Evolutionary conservation across 1,140 invertebrate species (phyloP), one percentile per base, ranked within the genome.

Genomic region (Trialeurodes vaporariorum): DNA sequence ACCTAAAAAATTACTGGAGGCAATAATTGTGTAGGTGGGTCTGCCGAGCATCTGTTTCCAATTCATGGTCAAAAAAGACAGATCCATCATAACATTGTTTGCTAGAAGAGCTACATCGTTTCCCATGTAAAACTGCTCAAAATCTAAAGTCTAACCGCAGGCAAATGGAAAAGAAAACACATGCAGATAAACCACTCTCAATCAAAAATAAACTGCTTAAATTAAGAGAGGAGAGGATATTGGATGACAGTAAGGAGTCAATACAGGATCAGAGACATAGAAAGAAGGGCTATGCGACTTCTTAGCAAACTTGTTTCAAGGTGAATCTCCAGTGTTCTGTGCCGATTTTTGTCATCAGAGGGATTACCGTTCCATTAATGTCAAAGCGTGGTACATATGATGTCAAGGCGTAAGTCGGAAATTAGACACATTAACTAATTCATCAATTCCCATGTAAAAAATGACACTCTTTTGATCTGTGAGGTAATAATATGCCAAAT

Each of bases 11-110:
- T 86, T 86, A 79, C 87, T 84, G 77, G 87, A 88, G 74, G 87
- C 87, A 77, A 92, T 84, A 77, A 92, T 82, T 71, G 88, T 91
- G 80, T 94, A 86, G 70, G 90, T 92, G 70, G 93, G 93, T 73
- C 93, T 85, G 77, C 93, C 93, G 75, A 94, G 85, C 85, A 90
- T 89, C 80, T 91, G 87, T 77, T 87, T 90, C 93, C 93, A 96
- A 81, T 89, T 93, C 84, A 92, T 93, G 78, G 90, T 91, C 77
- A 96, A 86, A 82, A 95, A 95, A 74, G 91, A 90, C 78, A 96
- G 82, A 79, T 92, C 92, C 72, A 88, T 88, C 73, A 86, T 90
- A 77, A 94, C 90, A 80, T 88, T 93, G 80, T 91, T 90, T 74
- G 89, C 89, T 73, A 94, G 84, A 76, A 96, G 84, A 73, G 88